Evolutionary conservation across 2,797 vertebrate genomes (phyloP).

Genomic region (Hippocampus kuda): DNA sequence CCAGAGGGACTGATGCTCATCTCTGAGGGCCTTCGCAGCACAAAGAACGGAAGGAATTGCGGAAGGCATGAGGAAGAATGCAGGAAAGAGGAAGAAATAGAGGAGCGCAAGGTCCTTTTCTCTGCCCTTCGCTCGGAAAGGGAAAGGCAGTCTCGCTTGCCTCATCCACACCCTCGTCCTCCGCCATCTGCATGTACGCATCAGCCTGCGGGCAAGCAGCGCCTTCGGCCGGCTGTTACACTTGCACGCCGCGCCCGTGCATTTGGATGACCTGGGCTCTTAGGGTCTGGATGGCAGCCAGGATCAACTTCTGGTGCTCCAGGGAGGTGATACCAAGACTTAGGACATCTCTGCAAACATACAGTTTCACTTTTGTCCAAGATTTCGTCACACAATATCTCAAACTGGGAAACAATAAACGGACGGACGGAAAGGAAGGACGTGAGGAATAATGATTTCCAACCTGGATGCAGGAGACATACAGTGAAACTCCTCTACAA

Average conservation of each 20-base stretch:
- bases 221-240: conserved; percentile 62
- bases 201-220: conserved; percentile 2
- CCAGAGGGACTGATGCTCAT: background rate
- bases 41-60: conserved; percentile 34
- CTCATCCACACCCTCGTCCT: conserved; percentile 18
- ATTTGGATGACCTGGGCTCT: conserved; percentile 86
- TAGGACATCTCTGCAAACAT: conserved; percentile 76
- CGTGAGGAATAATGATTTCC: too few species aligned
- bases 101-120: conserved; percentile 28
- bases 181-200: conserved; percentile 15
- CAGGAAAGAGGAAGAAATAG: conserved; percentile 27
- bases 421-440: too few species aligned
- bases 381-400: background rate
- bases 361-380: background rate
- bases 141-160: conserved; percentile 14
- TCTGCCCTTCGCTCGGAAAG: conserved; percentile 24
- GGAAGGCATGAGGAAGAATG: conserved; percentile 40
- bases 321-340: conserved; percentile 81
- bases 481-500: too few species aligned
- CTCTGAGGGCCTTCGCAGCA: conserved; percentile 12
- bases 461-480: too few species aligned
- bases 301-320: conserved; percentile 83
- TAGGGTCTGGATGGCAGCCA: conserved; percentile 81
- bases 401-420: too few species aligned
- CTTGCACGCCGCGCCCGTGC: conserved; percentile 87